Base-by-base conservation (phyloP, 2,888 invertebrate species). In the Xanthorhoe spadicearia region DNA sequence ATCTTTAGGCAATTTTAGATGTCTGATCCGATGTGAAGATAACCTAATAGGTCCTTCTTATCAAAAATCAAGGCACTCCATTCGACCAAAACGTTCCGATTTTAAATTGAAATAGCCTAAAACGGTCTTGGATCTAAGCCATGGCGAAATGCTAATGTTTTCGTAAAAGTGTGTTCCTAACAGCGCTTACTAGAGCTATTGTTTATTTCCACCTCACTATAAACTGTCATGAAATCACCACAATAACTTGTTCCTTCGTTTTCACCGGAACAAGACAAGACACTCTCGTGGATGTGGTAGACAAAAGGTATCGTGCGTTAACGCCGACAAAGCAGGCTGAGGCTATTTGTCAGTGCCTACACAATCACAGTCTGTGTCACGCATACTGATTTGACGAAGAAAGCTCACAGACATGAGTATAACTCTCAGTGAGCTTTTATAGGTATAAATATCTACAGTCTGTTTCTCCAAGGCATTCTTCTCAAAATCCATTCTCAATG, bases 271-370 rank as follows among this genome's bases (percentile, higher is more conserved):
- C 81, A 77, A 77, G 77, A 76, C 76, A 74, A 74, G 75, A 73
- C 72, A 74, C 73, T 72, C 38, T 32, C 18, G 32, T 32, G 8
- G 32, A 32, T 32, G 32, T 32, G 7, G 23, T 71, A 77, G 78
- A 85, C 84, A 85, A 84, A 80, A 79, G 81, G 82, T 83, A 83
- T 84, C 82, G 81, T 83, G 79, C 81, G 83, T 83, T 81, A 80
- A 80, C 81, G 79, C 76, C 88, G 87, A 89, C 89, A 90, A 90
- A 88, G 86, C 80, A 76, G 74, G 75, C 72, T 83, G 85, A 79
- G 81, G 80, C 85, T 83, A 88, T 89, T 88, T 87, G 86, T 88
- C 87, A 87, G 83, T 73, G 77, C 77, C 79, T 75, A 81, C 77
- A 82, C 82, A 82, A 83, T 82, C 83, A 77, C 75, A 74, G 72